A percentile compares a stretch with the other conserved stretches of the same genome.
Evolutionary conservation across 2,888 invertebrate species (phyloP).

Genomic region (Alcis repandata): DNA sequence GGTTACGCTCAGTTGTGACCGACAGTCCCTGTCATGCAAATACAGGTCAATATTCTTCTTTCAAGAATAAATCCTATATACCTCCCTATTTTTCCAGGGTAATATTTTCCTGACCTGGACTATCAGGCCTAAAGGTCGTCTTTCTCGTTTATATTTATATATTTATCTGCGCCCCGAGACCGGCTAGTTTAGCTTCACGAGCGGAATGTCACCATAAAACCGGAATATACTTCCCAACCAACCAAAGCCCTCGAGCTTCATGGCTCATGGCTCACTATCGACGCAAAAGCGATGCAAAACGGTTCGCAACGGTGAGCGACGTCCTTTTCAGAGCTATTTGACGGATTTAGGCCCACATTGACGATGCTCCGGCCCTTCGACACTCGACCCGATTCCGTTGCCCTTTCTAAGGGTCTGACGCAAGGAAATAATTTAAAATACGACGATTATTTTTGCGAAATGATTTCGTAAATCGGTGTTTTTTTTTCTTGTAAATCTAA

Average conservation of each 20-base stretch:
- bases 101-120: no score
- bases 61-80: no score
- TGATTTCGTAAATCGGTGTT: not conserved
- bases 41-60: no score
- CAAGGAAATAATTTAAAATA: constrained; percentile 20
- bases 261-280: not conserved
- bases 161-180: no score
- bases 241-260: constrained; percentile 1
- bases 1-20: no score
- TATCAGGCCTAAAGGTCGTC: no score
- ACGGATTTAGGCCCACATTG: constrained; percentile 22
- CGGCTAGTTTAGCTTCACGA: not conserved
- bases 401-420: constrained; percentile 18
- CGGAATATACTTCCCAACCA: not conserved
- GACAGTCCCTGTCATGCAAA: no score
- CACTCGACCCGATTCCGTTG: constrained; percentile 27
- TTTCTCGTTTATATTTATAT: no score
- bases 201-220: not conserved
- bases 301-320: constrained; percentile 4
- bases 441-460: not conserved
- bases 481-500: not conserved
- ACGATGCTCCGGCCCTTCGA: constrained; percentile 19
- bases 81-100: no score
- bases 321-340: constrained; percentile 21
- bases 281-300: constrained; percentile 2